These are phyloP conservation scores for Paedocypris sp. DNA, from an alignment of 2,113 vertebrate species.

Conservation along the genomic window DNA sequence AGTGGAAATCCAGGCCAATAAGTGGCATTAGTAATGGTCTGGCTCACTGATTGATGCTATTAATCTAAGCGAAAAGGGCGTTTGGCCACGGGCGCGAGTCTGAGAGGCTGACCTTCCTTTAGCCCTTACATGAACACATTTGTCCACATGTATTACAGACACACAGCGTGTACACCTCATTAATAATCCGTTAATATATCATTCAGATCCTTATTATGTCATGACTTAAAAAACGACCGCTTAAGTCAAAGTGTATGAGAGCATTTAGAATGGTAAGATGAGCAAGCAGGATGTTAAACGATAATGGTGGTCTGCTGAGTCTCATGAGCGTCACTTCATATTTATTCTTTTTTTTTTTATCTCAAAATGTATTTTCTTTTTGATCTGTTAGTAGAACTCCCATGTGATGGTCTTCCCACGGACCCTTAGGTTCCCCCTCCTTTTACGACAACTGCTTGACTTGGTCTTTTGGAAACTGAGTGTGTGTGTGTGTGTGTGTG, in stretches of 20 bases:
- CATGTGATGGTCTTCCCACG: too few species aligned
- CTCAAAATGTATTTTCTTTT: background rate
- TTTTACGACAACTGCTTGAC: too few species aligned
- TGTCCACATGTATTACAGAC: background rate
- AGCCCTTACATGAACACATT: background rate
- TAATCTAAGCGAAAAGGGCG: background rate
- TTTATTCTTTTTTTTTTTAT: too few species aligned
- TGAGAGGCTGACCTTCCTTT: background rate
- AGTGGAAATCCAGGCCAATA: conserved; percentile 46
- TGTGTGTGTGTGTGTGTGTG: too few species aligned
- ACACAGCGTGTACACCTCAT: background rate
- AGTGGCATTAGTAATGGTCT: conserved; percentile 34
- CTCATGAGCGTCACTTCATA: background rate
- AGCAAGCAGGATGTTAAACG: background rate
- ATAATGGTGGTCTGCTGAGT: background rate
- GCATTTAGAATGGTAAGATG: background rate
- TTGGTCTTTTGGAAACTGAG: too few species aligned
- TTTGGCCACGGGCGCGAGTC: background rate
- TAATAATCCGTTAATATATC: too few species aligned
- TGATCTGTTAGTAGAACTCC: background rate
- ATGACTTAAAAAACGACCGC: too few species aligned
- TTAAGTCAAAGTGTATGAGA: too few species aligned
- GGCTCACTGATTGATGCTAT: background rate
- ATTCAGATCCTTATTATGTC: too few species aligned
- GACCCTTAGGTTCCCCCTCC: too few species aligned